Conservation (phyloP, 2,113 vertebrate species). For the Cynoglossus semilaevis region DNA sequence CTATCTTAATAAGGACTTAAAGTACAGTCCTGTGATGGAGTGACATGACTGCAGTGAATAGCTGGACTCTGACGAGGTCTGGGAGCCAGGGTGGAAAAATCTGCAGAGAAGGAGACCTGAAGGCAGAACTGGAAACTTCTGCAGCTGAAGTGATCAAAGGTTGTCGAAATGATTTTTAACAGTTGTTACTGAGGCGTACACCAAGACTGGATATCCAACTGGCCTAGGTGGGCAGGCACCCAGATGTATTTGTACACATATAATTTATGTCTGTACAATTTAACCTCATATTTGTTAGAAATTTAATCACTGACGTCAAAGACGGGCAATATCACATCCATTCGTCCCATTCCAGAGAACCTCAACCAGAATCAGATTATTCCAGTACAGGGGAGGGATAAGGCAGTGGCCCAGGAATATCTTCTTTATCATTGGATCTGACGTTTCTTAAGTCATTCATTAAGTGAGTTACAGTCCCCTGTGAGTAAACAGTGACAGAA, state of each 20-base stretch:
- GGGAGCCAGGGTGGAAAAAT: not conserved
- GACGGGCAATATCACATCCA: not conserved
- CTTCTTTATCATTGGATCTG: too few species aligned
- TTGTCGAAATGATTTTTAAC: not conserved
- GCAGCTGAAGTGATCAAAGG: not conserved
- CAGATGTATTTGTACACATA: not conserved
- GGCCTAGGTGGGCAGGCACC: not conserved
- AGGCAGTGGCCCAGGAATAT: too few species aligned
- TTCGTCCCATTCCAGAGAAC: too few species aligned
- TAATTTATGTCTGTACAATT: not conserved
- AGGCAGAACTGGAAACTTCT: not conserved
- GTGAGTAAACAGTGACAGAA: too few species aligned
- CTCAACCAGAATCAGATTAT: too few species aligned
- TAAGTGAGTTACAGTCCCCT: too few species aligned
- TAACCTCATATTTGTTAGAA: not conserved
- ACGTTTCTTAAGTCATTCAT: too few species aligned
- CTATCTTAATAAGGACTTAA: too few species aligned
- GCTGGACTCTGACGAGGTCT: not conserved
- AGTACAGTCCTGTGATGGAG: not conserved
- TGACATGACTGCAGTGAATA: not conserved
- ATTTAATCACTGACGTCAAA: not conserved
- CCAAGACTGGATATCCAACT: not conserved
- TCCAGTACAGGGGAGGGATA: too few species aligned
- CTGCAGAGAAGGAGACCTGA: not conserved
- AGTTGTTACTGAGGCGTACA: not conserved